A percentile compares a stretch with the other conserved stretches of the same genome.
Conservation (phyloP, 2,113 vertebrate genomes). For the Notarius quadriscutis region DNA sequence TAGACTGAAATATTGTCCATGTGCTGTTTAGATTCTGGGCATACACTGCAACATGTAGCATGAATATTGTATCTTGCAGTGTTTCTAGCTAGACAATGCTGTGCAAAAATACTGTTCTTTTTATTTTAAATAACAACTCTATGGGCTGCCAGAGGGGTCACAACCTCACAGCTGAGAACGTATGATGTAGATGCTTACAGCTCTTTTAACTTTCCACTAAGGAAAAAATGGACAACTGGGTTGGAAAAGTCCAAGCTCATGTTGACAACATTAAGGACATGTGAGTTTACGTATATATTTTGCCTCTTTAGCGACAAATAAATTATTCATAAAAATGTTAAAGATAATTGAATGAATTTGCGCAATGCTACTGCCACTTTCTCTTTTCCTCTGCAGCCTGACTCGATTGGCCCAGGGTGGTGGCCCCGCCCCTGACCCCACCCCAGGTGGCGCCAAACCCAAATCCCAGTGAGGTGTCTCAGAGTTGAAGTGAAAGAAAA, state of each 20-base stretch:
- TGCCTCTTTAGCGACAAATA: neutral
- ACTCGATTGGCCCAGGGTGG: constrained; percentile 70
- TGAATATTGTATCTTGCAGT: neutral
- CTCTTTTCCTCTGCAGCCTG: constrained; percentile 59
- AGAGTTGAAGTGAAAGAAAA: constrained; percentile 15
- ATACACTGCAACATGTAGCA: neutral
- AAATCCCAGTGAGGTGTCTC: constrained; percentile 64
- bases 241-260: constrained; percentile 73
- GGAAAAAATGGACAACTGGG: constrained; percentile 78
- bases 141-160: neutral
- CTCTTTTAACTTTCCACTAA: constrained; percentile 55
- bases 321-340: neutral
- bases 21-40: neutral
- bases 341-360: neutral
- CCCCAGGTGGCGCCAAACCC: constrained; percentile 74
- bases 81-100: neutral
- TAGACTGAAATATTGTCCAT: neutral
- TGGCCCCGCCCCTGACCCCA: constrained; percentile 64
- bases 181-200: constrained; percentile 3
- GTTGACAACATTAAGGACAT: constrained; percentile 80
- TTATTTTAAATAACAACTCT: neutral
- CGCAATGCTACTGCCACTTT: neutral
- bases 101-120: neutral
- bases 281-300: constrained; percentile 73
- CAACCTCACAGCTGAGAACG: too few relatives aligned